Conservation (phyloP, 2,888 invertebrate species). For the Melangyna quadrimaculata region DNA sequence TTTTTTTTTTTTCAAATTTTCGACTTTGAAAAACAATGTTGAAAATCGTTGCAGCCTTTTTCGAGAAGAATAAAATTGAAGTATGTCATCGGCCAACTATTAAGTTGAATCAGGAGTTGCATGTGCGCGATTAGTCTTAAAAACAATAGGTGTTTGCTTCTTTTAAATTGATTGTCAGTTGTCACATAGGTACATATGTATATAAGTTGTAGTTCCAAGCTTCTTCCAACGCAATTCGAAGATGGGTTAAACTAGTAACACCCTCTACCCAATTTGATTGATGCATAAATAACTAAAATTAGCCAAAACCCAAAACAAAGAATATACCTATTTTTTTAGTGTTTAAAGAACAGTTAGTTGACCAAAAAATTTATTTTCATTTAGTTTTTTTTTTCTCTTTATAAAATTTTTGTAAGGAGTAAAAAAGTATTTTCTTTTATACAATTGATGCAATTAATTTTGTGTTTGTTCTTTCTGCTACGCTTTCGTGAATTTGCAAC, state of each 20-base stretch:
- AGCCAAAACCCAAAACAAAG: neutral
- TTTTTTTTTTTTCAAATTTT: too few species aligned
- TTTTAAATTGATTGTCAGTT: too few species aligned
- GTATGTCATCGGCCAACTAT: too few species aligned
- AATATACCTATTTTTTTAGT: neutral
- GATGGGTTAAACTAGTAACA: neutral
- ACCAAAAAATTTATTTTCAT: conserved; percentile 62
- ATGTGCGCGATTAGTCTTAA: too few species aligned
- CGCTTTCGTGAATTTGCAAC: conserved; percentile 17
- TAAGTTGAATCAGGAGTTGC: too few species aligned
- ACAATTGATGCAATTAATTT: conserved; percentile 62
- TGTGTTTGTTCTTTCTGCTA: neutral
- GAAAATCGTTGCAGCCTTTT: too few species aligned
- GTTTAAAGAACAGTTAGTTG: conserved; percentile 60
- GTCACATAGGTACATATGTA: too few species aligned
- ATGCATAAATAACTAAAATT: conserved; percentile 27
- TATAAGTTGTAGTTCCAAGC: too few species aligned
- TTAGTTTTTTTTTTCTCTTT: neutral
- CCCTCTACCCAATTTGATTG: neutral
- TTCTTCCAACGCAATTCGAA: too few species aligned
- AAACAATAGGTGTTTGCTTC: too few species aligned
- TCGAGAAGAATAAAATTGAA: too few species aligned
- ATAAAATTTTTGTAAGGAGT: neutral
- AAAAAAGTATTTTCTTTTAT: conserved; percentile 17
- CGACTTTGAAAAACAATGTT: too few species aligned